These are phyloP conservation scores for Nowickia ferox DNA, from an alignment of 2,888 invertebrate species.

Conservation along the genomic window DNA sequence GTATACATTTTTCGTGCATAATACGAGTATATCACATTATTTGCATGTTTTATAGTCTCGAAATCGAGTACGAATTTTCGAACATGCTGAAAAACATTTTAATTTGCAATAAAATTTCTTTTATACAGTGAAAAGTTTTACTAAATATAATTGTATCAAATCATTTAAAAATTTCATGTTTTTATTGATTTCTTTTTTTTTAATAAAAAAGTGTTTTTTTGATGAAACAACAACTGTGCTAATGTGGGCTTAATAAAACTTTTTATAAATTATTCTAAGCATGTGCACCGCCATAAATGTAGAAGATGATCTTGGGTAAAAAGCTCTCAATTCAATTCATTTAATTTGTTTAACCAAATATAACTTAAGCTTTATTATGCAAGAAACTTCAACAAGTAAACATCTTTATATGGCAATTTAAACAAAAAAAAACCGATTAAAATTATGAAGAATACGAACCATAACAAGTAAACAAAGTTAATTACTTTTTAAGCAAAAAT, in stretches of 20 bases:
- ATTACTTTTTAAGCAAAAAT: not conserved
- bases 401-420: constrained; percentile 8
- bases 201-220: not conserved
- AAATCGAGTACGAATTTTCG: too few species aligned
- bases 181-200: not conserved
- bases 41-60: too few species aligned
- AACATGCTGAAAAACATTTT: too few species aligned
- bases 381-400: not conserved
- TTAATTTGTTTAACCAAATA: constrained; percentile 12
- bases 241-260: constrained; percentile 3
- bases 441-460: not conserved
- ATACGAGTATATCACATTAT: too few species aligned
- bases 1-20: too few species aligned
- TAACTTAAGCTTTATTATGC: not conserved
- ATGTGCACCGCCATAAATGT: constrained; percentile 16
- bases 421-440: not conserved
- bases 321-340: constrained; percentile 32
- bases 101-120: too few species aligned
- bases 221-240: not conserved
- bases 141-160: not conserved
- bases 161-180: not conserved
- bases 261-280: constrained; percentile 17
- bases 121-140: too few species aligned
- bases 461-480: not conserved
- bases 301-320: not conserved